Conservation (phyloP, 2,113 vertebrate genomes). For the Syngnathus floridae region DNA sequence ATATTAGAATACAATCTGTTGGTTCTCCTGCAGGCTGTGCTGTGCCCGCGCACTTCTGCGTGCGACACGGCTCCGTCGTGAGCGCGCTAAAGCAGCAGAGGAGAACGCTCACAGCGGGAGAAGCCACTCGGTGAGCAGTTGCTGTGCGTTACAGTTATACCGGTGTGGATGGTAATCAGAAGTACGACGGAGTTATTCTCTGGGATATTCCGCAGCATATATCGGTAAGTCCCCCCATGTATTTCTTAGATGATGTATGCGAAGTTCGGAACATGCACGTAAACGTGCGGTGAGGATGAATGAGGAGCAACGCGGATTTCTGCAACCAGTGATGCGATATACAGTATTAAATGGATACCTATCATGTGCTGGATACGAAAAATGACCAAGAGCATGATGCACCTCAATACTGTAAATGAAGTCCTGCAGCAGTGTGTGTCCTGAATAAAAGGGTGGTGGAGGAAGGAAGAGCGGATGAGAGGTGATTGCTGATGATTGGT, state of each 20-base stretch:
- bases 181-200: conserved; percentile 19
- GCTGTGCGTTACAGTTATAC: conserved; percentile 3
- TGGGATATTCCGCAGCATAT: conserved; percentile 28
- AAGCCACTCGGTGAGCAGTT: conserved; percentile 1
- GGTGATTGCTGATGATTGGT: conserved; percentile 4
- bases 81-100: conserved; percentile 33
- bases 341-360: neutral
- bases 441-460: conserved; percentile 5
- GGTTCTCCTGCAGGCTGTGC: conserved; percentile 61
- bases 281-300: conserved; percentile 13
- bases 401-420: neutral
- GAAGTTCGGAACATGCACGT: conserved; percentile 10
- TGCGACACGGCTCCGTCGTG: conserved; percentile 12
- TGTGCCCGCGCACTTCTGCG: conserved; percentile 46
- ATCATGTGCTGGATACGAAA: neutral
- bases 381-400: neutral
- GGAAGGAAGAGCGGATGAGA: conserved; percentile 12
- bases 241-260: neutral
- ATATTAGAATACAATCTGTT: neutral
- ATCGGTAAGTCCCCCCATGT: conserved; percentile 31
- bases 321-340: neutral
- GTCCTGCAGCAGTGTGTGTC: conserved; percentile 2
- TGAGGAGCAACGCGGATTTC: conserved; percentile 9
- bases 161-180: conserved; percentile 35
- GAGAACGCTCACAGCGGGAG: conserved; percentile 7